These are phyloP conservation scores for Alentia gelatinosa DNA, from an alignment of 2,888 invertebrate genomes.

Conservation along the genomic window DNA sequence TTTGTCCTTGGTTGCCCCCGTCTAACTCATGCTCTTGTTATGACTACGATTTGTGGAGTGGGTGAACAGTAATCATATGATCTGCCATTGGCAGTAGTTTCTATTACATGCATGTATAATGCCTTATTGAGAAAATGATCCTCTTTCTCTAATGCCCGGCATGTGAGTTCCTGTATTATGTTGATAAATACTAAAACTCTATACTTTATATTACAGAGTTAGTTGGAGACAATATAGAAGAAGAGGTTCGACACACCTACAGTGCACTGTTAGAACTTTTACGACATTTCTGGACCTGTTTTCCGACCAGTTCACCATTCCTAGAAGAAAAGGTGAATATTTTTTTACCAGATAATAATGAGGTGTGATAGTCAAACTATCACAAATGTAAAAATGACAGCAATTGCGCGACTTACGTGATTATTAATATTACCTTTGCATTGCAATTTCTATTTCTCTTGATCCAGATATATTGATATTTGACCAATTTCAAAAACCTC, in stretches of 20 bases:
- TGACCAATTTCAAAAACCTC: too few relatives aligned
- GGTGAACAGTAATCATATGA: not conserved
- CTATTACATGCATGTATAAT: too few relatives aligned
- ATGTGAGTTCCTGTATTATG: too few relatives aligned
- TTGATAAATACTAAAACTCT: too few relatives aligned
- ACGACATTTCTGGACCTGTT: constrained; percentile 96
- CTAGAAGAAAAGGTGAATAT: constrained; percentile 85
- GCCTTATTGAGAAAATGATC: too few relatives aligned
- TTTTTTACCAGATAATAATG: not conserved
- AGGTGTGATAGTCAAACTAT: not conserved
- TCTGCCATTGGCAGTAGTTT: not conserved
- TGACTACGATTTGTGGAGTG: not conserved
- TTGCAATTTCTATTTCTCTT: not conserved
- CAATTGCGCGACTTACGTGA: too few relatives aligned
- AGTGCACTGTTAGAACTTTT: constrained; percentile 92
- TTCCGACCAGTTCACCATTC: constrained; percentile 88
- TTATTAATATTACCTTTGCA: too few relatives aligned
- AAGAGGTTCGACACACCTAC: constrained; percentile 92
- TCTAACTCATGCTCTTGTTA: too few relatives aligned
- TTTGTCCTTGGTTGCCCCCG: too few relatives aligned
- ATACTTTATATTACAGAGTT: constrained; percentile 82
- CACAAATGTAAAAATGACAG: not conserved
- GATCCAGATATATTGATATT: not conserved
- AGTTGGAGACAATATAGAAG: constrained; percentile 86
- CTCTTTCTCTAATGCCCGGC: too few relatives aligned